These are phyloP conservation scores for Mystacornis crossleyi DNA, from an alignment of 2,113 vertebrate genomes.

Conservation along the genomic window DNA sequence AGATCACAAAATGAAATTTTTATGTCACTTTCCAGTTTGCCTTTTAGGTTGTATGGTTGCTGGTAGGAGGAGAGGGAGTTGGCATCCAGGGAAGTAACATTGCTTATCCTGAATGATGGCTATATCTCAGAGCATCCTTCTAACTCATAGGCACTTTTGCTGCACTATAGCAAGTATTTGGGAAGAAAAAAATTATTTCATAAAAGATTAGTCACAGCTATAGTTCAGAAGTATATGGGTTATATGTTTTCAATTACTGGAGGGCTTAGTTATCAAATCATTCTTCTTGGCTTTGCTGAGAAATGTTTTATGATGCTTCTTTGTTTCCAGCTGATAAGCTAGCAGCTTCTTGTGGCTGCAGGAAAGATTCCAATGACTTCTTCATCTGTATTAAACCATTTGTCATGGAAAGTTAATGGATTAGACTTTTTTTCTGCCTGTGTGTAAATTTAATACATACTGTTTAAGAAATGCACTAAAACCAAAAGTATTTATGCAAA, in stretches of 20 bases:
- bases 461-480: neutral
- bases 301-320: constrained; percentile 38
- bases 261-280: constrained; percentile 23
- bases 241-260: constrained; percentile 51
- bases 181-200: neutral
- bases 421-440: neutral
- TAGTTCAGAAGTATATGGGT: constrained; percentile 13
- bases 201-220: constrained; percentile 22
- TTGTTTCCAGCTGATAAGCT: constrained; percentile 38
- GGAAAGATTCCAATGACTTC: constrained; percentile 35
- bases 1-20: neutral
- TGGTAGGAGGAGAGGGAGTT: neutral
- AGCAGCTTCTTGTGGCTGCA: constrained; percentile 34
- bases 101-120: neutral
- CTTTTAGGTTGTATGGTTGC: neutral
- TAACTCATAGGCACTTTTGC: neutral
- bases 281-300: constrained; percentile 16
- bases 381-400: constrained; percentile 44
- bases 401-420: constrained; percentile 7
- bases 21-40: neutral
- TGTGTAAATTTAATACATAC: neutral
- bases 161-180: neutral
- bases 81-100: neutral
- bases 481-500: neutral
- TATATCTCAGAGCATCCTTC: neutral